phyloP scores from a whole-genome alignment of 1,140 invertebrate species.

The Mya arenaria region DNA sequence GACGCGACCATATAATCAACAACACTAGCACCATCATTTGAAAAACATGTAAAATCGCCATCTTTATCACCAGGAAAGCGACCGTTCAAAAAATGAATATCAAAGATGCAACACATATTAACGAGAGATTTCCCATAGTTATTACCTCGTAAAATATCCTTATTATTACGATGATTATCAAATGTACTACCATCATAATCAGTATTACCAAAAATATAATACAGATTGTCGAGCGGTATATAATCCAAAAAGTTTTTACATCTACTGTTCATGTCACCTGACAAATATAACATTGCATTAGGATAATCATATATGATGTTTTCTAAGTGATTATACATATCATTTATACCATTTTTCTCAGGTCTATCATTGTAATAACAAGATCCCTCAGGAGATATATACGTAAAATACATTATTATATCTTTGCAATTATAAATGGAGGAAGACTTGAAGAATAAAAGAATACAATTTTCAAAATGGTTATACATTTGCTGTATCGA shows the following conservation, averaged over 20 bases:
- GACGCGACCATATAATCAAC: constrained; percentile 31
- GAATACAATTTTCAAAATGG: background rate
- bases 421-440: background rate
- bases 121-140: constrained; percentile 11
- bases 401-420: background rate
- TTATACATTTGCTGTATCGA: background rate
- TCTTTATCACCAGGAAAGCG: constrained; percentile 10
- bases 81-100: constrained; percentile 29
- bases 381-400: background rate
- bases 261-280: constrained; percentile 15
- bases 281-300: background rate
- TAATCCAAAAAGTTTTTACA: constrained; percentile 9
- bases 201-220: constrained; percentile 13
- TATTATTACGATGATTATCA: background rate
- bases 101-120: constrained; percentile 32
- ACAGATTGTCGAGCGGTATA: constrained; percentile 15
- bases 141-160: constrained; percentile 9
- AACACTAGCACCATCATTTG: constrained; percentile 25
- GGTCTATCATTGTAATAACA: background rate
- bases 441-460: background rate
- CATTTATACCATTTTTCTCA: background rate
- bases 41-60: constrained; percentile 19
- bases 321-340: background rate
- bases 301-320: constrained; percentile 1
- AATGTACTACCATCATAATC: constrained; percentile 20